Conservation (phyloP, 2,113 vertebrate species). For the Porphyrio hochstetteri region DNA sequence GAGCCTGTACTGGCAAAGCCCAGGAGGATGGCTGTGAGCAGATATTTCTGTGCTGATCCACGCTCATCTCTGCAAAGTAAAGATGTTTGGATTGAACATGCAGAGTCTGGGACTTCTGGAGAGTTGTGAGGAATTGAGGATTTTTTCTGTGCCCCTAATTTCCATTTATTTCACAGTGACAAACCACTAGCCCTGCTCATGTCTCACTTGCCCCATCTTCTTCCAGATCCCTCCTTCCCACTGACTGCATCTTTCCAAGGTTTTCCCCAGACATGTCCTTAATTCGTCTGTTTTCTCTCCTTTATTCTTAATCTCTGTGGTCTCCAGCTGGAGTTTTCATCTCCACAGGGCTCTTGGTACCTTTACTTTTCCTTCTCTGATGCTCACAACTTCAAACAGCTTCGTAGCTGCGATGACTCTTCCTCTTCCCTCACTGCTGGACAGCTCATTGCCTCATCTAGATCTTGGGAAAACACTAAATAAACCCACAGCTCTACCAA, state of each 20-base stretch:
- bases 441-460: not conserved
- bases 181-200: not conserved
- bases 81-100: not conserved
- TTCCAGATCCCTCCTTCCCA: not conserved
- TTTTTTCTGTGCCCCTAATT: not conserved
- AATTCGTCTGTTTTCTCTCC: not conserved
- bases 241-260: not conserved
- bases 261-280: not conserved
- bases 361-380: not conserved
- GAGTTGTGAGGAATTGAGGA: not conserved
- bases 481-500: not conserved
- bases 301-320: not conserved
- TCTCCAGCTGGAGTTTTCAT: not conserved
- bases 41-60: not conserved
- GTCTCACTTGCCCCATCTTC: not conserved
- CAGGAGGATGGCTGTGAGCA: not conserved
- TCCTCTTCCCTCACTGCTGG: not conserved
- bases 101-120: not conserved
- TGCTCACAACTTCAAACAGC: not conserved
- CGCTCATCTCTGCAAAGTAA: not conserved
- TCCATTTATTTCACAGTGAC: not conserved
- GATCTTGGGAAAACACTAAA: not conserved
- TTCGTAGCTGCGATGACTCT: not conserved
- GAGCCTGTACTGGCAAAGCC: not conserved
- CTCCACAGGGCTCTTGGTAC: not conserved